Evolutionary conservation across 2,797 vertebrate genomes (phyloP).

Genomic region (Myotis myotis): DNA sequence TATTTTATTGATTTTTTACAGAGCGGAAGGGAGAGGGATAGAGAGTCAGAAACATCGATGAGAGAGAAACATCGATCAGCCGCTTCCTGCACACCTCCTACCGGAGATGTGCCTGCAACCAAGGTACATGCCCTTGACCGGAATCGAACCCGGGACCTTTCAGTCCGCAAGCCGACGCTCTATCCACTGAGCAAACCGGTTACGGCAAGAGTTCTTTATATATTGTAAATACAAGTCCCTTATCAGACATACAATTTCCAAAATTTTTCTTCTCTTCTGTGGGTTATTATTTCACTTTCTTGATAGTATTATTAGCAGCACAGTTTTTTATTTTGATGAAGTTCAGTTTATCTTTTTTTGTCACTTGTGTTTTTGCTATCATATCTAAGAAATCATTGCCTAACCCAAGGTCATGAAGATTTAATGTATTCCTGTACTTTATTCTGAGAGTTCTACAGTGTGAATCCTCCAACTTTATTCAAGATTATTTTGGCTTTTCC

Average conservation of each 20-base stretch:
- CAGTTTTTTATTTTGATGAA: constrained; percentile 8
- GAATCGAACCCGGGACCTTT: too few relatives aligned
- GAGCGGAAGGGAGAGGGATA: too few relatives aligned
- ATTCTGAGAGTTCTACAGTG: neutral
- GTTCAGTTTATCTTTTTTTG: neutral
- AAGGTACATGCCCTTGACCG: too few relatives aligned
- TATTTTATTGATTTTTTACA: too few relatives aligned
- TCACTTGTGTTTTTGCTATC: neutral
- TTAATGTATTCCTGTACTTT: neutral
- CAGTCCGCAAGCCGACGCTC: too few relatives aligned
- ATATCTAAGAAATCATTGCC: constrained; percentile 14
- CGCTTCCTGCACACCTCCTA: too few relatives aligned
- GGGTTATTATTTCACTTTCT: neutral
- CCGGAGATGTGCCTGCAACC: too few relatives aligned
- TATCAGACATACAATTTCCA: neutral
- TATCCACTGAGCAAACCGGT: too few relatives aligned
- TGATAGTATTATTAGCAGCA: neutral
- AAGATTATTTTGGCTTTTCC: neutral
- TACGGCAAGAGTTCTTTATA: neutral
- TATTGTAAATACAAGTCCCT: neutral
- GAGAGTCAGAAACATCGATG: too few relatives aligned
- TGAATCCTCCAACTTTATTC: constrained; percentile 3
- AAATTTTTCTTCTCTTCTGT: neutral
- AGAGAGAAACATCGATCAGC: too few relatives aligned
- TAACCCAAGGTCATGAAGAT: neutral